A percentile compares a stretch with the other conserved stretches of the same genome.
Evolutionary conservation across 2,113 vertebrate species (phyloP).

Genomic region (Onychostruthus taczanowskii): DNA sequence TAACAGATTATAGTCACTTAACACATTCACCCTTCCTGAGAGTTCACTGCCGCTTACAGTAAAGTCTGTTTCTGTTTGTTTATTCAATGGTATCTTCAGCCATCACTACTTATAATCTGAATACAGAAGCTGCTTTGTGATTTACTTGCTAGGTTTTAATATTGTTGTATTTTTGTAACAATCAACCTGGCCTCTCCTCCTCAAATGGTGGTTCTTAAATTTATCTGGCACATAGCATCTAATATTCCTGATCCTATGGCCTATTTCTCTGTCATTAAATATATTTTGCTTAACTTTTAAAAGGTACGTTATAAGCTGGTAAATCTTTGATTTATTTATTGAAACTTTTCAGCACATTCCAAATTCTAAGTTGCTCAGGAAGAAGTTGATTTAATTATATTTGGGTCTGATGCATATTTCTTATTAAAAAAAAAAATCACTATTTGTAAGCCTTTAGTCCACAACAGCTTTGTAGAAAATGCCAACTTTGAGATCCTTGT

Average conservation of each 20-base stretch:
- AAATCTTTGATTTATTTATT: constrained; percentile 82
- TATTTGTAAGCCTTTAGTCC: constrained; percentile 59
- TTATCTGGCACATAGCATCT: constrained; percentile 58
- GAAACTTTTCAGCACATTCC: constrained; percentile 87
- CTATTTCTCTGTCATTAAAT: constrained; percentile 70
- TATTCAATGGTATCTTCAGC: constrained; percentile 45
- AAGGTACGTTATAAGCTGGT: constrained; percentile 78
- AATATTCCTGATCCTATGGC: constrained; percentile 50
- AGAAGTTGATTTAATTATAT: constrained; percentile 79
- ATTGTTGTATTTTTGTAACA: constrained; percentile 44
- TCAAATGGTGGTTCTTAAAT: constrained; percentile 63
- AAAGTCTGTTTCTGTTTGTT: constrained; percentile 29
- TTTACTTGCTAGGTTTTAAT: constrained; percentile 39
- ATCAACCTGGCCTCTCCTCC: constrained; percentile 48
- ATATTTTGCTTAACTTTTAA: constrained; percentile 74
- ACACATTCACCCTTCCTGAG: constrained; percentile 6
- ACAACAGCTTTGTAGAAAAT: constrained; percentile 62
- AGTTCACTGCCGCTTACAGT: constrained; percentile 2
- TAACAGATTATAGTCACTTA: constrained; percentile 34
- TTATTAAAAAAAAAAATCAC: constrained; percentile 50
- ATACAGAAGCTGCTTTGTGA: constrained; percentile 25
- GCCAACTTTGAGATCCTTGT: constrained; percentile 61
- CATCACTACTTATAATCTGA: constrained; percentile 31
- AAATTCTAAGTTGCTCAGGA: constrained; percentile 92
- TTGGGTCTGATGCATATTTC: constrained; percentile 70